Evolutionary conservation across 2,797 vertebrate genomes (phyloP).

Genomic region (Hypotaenidia philippensis): DNA sequence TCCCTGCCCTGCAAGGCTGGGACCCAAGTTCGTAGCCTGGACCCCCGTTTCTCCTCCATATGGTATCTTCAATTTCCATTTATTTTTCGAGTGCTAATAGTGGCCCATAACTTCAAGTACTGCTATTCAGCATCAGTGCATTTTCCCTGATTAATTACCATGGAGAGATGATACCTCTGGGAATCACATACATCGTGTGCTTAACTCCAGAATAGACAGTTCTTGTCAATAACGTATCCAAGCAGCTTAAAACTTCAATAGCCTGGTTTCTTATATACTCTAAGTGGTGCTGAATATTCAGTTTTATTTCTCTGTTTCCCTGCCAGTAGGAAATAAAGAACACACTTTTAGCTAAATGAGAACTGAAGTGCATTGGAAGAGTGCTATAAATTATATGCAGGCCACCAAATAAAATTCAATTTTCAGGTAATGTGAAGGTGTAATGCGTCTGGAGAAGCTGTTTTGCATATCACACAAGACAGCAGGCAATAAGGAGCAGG

Average conservation of each 20-base stretch:
- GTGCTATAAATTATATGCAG: slow-evolving; percentile 76
- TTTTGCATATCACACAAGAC: slow-evolving; percentile 82
- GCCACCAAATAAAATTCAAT: slow-evolving; percentile 82
- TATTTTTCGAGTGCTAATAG: slow-evolving; percentile 6
- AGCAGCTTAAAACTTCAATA: slow-evolving; percentile 16
- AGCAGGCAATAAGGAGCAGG: slow-evolving; percentile 74
- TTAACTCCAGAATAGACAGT: slow-evolving; percentile 17
- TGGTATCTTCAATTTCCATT: not conserved
- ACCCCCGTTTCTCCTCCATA: not conserved
- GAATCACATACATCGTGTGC: slow-evolving; percentile 31
- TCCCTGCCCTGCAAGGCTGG: not conserved
- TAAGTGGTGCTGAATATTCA: slow-evolving; percentile 29
- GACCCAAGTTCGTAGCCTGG: not conserved
- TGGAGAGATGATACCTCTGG: slow-evolving; percentile 20
- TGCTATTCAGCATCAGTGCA: not conserved
- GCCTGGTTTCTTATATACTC: slow-evolving; percentile 8
- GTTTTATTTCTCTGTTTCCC: slow-evolving; percentile 64
- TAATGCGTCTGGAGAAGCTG: slow-evolving; percentile 62
- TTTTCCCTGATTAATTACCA: slow-evolving; percentile 25
- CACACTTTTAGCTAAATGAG: slow-evolving; percentile 74
- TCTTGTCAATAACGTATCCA: slow-evolving; percentile 27
- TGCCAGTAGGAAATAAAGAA: slow-evolving; percentile 74
- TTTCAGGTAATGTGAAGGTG: slow-evolving; percentile 79
- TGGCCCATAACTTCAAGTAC: slow-evolving; percentile 6
- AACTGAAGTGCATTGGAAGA: slow-evolving; percentile 73